Evolutionary conservation across 2,113 vertebrate species (phyloP).

Genomic region (Vidua macroura): DNA sequence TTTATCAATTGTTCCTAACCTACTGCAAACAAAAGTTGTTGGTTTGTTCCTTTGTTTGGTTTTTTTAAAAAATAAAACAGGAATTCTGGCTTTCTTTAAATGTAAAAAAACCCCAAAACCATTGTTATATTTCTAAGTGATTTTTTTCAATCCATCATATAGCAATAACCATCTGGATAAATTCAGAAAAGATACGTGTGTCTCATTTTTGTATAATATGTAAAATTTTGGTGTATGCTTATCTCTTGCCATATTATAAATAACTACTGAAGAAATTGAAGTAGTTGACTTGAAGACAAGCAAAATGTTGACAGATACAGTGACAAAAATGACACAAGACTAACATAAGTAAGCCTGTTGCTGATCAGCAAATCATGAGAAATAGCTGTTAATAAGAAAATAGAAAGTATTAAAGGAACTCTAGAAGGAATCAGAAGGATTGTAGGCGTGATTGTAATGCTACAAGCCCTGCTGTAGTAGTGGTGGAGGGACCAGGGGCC

Average conservation of each 20-base stretch:
- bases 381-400: background rate
- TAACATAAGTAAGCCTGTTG: background rate
- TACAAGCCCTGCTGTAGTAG: background rate
- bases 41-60: background rate
- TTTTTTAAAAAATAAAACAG: background rate
- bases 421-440: background rate
- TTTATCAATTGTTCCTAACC: background rate
- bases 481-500: no score
- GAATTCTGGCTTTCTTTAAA: background rate
- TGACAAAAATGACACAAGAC: background rate
- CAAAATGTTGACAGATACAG: background rate
- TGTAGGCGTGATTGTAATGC: background rate
- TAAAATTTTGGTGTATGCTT: background rate
- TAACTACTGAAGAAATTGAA: background rate
- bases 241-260: background rate
- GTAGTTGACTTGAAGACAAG: background rate
- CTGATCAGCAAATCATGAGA: background rate
- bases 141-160: background rate
- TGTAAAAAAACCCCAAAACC: rapidly evolving
- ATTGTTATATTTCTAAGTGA: background rate
- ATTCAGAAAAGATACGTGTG: background rate
- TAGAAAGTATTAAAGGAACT: background rate
- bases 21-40: background rate
- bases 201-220: background rate
- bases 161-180: background rate